Conservation (phyloP, 2,888 invertebrate species). For the Lasioglossum calceatum region DNA sequence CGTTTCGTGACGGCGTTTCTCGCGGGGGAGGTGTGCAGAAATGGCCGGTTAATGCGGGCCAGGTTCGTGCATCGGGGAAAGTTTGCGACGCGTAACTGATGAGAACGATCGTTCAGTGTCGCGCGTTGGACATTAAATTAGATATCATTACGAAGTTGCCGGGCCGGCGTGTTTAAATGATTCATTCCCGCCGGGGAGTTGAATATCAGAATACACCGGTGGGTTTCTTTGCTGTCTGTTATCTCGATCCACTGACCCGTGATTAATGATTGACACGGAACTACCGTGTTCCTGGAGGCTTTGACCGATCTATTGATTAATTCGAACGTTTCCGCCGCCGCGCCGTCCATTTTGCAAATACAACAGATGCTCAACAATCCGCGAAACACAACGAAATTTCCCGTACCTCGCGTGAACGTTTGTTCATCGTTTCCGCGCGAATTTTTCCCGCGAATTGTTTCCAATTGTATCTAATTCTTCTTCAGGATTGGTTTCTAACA, state of each 20-base stretch:
- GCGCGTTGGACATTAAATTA: conserved; percentile 63
- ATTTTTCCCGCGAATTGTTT: too few species aligned
- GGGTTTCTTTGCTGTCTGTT: conserved; percentile 35
- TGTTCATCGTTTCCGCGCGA: too few species aligned
- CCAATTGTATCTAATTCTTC: not conserved
- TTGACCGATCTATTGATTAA: conserved; percentile 1
- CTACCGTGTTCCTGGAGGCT: not conserved
- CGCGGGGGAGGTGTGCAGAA: not conserved
- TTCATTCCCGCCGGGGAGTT: conserved; percentile 37
- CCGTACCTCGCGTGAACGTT: too few species aligned
- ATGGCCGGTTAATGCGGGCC: conserved; percentile 2
- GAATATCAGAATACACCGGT: conserved; percentile 34
- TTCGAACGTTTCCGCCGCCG: not conserved
- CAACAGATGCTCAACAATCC: not conserved
- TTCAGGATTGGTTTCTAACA: not conserved
- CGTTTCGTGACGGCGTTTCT: conserved; percentile 9
- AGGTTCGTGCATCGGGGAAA: conserved; percentile 28
- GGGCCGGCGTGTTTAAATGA: conserved; percentile 51
- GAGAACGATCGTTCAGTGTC: conserved; percentile 63
- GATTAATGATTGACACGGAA: conserved; percentile 41
- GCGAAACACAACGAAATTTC: too few species aligned
- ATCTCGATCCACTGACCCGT: conserved; percentile 22
- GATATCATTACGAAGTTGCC: conserved; percentile 57
- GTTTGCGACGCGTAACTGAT: conserved; percentile 55
- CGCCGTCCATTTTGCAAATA: not conserved